A percentile compares a stretch with the other conserved stretches of the same genome.
phyloP scores from a whole-genome alignment of 64 coral and sea anemone species.

The Stichodactyla mertensii region DNA sequence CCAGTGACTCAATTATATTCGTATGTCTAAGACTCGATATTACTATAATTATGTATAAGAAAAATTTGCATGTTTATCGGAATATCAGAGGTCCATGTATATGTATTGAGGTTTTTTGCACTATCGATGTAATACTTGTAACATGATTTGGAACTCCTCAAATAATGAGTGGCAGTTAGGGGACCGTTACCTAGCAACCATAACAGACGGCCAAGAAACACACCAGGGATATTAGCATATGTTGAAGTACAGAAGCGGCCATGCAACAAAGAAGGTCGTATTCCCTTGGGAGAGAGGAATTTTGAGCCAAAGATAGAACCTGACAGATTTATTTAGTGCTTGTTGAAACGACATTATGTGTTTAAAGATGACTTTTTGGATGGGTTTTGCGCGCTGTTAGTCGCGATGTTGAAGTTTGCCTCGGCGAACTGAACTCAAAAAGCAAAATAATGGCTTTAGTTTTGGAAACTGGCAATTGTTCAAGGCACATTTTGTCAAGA shows the following conservation, averaged over 20 bases:
- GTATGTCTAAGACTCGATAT: no score
- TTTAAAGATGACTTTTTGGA: not conserved
- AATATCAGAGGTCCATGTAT: no score
- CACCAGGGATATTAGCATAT: constrained; percentile 7
- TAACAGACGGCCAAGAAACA: constrained; percentile 19
- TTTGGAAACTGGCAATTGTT: constrained; percentile 24
- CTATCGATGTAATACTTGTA: constrained; percentile 9
- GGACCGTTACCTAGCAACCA: not conserved
- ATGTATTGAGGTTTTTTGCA: not conserved
- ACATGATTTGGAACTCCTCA: not conserved
- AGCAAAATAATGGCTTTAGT: not conserved
- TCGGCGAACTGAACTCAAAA: not conserved
- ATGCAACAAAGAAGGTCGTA: not conserved
- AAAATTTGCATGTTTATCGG: not conserved
- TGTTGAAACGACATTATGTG: not conserved
- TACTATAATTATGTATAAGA: no score
- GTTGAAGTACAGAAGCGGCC: not conserved
- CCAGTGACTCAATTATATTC: no score
- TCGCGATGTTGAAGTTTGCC: not conserved
- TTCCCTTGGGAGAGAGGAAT: constrained; percentile 11
- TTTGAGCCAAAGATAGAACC: not conserved
- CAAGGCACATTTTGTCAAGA: constrained; percentile 22
- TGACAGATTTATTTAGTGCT: constrained; percentile 4
- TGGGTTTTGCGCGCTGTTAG: not conserved
- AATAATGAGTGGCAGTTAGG: not conserved